Evolutionary conservation across 2,888 invertebrate genomes (phyloP).

Genomic region (Carcina quercana): DNA sequence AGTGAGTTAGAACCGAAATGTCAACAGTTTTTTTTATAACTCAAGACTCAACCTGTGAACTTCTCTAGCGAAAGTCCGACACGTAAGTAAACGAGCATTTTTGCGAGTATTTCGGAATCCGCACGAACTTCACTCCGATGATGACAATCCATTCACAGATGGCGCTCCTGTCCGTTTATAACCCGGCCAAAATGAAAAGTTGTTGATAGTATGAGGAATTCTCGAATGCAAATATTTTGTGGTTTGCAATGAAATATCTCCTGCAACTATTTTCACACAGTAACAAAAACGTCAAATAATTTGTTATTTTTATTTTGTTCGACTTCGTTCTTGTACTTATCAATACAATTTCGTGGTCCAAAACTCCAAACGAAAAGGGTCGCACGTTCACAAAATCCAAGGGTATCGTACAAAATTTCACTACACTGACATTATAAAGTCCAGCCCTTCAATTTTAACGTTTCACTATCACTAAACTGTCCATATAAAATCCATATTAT

Average conservation of each 20-base stretch:
- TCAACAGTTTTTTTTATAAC: background rate
- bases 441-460: conserved; percentile 39
- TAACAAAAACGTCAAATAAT: conserved; percentile 52
- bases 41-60: conserved; percentile 23
- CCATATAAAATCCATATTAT: conserved; percentile 38
- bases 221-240: conserved; percentile 22
- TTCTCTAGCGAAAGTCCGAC: conserved; percentile 60
- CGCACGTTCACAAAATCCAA: conserved; percentile 44
- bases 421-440: conserved; percentile 44
- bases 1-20: too few relatives aligned
- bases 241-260: conserved; percentile 35
- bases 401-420: conserved; percentile 41
- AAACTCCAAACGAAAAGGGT: conserved; percentile 20
- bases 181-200: conserved; percentile 34
- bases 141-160: conserved; percentile 40
- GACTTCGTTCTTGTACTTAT: conserved; percentile 23
- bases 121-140: conserved; percentile 46
- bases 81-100: conserved; percentile 55
- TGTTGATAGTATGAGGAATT: conserved; percentile 25
- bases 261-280: conserved; percentile 47
- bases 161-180: conserved; percentile 40
- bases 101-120: conserved; percentile 43
- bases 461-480: conserved; percentile 37
- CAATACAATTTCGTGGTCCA: conserved; percentile 40
- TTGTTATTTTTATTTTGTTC: conserved; percentile 30